phyloP scores from a whole-genome alignment of 1,140 invertebrate genomes.

The Drosophila ficusphila region DNA sequence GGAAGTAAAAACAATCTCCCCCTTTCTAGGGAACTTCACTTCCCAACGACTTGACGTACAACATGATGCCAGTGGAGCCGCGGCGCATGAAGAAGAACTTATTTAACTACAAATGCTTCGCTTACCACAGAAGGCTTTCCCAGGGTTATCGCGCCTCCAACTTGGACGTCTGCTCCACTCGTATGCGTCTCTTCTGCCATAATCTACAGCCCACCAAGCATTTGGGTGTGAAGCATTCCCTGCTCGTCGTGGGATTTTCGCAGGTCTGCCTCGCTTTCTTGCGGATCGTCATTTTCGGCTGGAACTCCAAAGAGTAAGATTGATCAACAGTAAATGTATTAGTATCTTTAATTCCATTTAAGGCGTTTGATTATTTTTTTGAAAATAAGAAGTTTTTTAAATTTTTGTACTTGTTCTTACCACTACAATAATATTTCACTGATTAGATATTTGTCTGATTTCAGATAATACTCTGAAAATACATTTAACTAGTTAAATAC shows the following conservation, averaged over 20 bases:
- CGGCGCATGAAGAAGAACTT: conserved; percentile 46
- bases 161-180: conserved; percentile 16
- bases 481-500: no score
- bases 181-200: conserved; percentile 45
- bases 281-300: conserved; percentile 51
- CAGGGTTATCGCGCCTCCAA: neutral
- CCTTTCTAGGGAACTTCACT: conserved; percentile 13
- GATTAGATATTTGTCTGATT: no score
- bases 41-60: conserved; percentile 51
- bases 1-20: neutral
- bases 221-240: conserved; percentile 13
- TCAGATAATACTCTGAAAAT: no score
- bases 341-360: no score
- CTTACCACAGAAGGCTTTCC: neutral
- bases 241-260: conserved; percentile 54
- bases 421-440: no score
- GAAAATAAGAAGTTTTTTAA: no score
- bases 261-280: conserved; percentile 42
- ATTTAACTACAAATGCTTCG: conserved; percentile 29
- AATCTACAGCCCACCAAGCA: conserved; percentile 47
- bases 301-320: conserved; percentile 58
- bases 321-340: no score
- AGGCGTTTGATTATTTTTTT: no score
- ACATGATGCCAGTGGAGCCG: conserved; percentile 70
- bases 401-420: no score